Conservation (phyloP, 2,888 invertebrate genomes). For the Idaea straminata region DNA sequence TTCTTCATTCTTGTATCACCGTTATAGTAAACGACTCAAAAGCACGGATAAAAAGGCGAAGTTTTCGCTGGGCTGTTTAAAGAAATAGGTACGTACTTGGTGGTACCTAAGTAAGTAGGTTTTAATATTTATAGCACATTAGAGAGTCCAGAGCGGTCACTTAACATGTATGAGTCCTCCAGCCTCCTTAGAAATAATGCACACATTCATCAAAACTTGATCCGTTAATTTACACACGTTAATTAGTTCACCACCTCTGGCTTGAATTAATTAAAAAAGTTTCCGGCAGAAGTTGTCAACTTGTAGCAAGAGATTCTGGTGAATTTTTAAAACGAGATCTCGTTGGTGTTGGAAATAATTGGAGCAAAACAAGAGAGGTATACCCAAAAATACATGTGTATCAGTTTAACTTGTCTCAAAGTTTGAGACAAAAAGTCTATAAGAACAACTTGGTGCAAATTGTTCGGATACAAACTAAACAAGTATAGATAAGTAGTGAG, state of each 20-base stretch:
- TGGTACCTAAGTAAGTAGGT: too few relatives aligned
- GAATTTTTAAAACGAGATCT: not conserved
- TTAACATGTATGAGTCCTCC: conserved; percentile 15
- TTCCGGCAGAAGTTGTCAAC: conserved; percentile 30
- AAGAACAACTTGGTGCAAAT: not conserved
- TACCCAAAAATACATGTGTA: too few relatives aligned
- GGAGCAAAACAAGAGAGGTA: not conserved
- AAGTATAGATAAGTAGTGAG: not conserved
- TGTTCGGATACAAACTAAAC: not conserved
- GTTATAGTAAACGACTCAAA: too few relatives aligned
- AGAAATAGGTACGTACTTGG: too few relatives aligned
- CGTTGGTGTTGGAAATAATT: not conserved
- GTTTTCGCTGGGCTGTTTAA: too few relatives aligned
- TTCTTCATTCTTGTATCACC: too few relatives aligned
- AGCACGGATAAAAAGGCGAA: too few relatives aligned
- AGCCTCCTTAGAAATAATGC: conserved; percentile 20
- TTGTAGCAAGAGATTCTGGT: conserved; percentile 5
- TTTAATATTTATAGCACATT: not conserved
- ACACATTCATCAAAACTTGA: conserved; percentile 35
- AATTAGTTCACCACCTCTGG: conserved; percentile 49
- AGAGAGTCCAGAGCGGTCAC: conserved; percentile 6
- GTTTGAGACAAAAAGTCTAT: not conserved
- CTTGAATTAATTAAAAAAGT: conserved; percentile 50
- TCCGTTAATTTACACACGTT: conserved; percentile 41
- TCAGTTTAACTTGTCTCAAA: not conserved